A percentile compares a stretch with the other conserved stretches of the same genome.
Evolutionary conservation across 1,140 invertebrate genomes (phyloP).

Genomic region (Glossosoma conforme): DNA sequence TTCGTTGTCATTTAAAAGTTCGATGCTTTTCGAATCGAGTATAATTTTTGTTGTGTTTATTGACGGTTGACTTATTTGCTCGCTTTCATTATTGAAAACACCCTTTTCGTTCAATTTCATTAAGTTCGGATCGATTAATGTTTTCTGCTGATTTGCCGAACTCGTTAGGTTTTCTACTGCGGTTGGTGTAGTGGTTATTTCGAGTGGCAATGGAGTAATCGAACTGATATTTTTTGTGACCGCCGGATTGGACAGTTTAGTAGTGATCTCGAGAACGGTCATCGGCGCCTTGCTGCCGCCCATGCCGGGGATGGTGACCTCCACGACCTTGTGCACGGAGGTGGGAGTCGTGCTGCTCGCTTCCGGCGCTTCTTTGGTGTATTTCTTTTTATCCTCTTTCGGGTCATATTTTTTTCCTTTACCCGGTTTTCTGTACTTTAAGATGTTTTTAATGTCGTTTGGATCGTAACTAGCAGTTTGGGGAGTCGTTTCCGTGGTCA

Average conservation of each 20-base stretch:
- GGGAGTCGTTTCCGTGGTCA: too few relatives aligned
- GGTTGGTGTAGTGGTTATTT: slow-evolving; percentile 5
- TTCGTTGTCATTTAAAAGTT: too few relatives aligned
- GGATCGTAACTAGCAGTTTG: too few relatives aligned
- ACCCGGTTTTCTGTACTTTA: slow-evolving; percentile 26
- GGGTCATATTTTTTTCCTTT: slow-evolving; percentile 30
- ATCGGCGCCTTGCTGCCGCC: slow-evolving; percentile 32
- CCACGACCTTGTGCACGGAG: slow-evolving; percentile 40
- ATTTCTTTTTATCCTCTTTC: slow-evolving; percentile 32
- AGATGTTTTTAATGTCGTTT: slow-evolving; percentile 5
- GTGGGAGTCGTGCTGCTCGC: slow-evolving; percentile 29
- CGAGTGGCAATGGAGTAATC: slow-evolving; percentile 3
- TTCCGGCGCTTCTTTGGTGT: slow-evolving; percentile 22
- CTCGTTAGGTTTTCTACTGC: neutral
- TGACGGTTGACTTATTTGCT: slow-evolving; percentile 20
- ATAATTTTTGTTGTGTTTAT: neutral
- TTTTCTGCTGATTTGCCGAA: neutral
- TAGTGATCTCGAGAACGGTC: slow-evolving; percentile 39
- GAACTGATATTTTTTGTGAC: slow-evolving; percentile 6
- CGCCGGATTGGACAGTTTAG: slow-evolving; percentile 34
- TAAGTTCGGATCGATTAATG: slow-evolving; percentile 28
- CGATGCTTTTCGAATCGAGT: too few relatives aligned
- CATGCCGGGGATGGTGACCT: slow-evolving; percentile 39
- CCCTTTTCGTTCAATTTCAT: slow-evolving; percentile 25
- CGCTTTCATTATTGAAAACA: slow-evolving; percentile 26